Percentiles rank a stretch among this genome's conserved stretches.
Evolutionary conservation across 2,113 vertebrate species (phyloP).

Genomic region (Zosterops hypoxanthus): DNA sequence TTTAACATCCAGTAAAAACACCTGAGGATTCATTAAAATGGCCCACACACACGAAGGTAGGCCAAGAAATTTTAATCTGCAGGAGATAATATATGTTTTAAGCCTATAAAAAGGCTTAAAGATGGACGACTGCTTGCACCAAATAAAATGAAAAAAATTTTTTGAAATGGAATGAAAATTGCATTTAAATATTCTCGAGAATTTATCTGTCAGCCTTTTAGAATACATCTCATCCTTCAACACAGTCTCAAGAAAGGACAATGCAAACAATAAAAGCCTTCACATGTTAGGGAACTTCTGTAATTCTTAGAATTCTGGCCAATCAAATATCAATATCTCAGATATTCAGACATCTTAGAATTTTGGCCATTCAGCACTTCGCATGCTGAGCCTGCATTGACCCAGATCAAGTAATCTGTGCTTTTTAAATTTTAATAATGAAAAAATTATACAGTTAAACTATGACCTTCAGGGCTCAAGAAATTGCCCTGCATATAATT

Average conservation of each 20-base stretch:
- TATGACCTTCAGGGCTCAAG: conserved; percentile 24
- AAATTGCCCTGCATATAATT: conserved; percentile 2
- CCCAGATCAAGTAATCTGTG: not conserved
- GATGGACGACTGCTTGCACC: not conserved
- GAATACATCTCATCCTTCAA: not conserved
- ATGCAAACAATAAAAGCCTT: not conserved
- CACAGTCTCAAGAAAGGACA: not conserved
- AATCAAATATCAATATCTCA: not conserved
- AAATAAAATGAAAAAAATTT: not conserved
- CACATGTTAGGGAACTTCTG: not conserved
- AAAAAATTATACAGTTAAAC: conserved; percentile 40
- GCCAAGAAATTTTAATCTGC: not conserved
- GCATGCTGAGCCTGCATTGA: not conserved
- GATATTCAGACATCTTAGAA: not conserved
- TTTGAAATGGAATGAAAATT: not conserved
- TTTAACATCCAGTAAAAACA: not conserved
- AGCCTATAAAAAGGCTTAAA: not conserved
- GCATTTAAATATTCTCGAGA: not conserved
- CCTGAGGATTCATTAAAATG: not conserved
- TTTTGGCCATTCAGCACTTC: not conserved
- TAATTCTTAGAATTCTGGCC: not conserved
- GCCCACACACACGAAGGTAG: not conserved
- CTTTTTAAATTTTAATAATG: not conserved
- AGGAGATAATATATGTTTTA: not conserved
- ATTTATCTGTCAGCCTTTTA: not conserved